Percentiles rank a stretch among this genome's conserved stretches.
phyloP scores from a whole-genome alignment of 1,140 invertebrate genomes.

The Amyelois transitella region DNA sequence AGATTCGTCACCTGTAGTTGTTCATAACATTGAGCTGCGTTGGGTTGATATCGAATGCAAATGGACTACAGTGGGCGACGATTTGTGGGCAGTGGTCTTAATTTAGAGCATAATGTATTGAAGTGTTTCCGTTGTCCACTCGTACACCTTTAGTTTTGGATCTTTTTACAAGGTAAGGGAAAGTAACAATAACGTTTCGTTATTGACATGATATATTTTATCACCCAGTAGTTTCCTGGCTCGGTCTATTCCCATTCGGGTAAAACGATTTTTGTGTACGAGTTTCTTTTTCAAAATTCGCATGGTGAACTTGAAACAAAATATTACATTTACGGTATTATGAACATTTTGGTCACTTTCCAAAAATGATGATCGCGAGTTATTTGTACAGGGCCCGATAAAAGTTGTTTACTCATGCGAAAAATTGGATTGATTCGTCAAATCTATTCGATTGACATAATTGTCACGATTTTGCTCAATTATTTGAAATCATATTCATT shows the following conservation, averaged over 20 bases:
- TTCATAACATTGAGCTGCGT: constrained; percentile 4
- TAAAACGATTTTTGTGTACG: too few species aligned
- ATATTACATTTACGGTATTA: neutral
- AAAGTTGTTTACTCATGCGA: neutral
- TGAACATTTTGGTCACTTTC: neutral
- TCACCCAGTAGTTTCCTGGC: too few species aligned
- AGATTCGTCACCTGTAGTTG: too few species aligned
- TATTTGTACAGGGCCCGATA: neutral
- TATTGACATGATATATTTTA: too few species aligned
- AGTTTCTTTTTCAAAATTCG: neutral
- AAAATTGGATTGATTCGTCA: neutral
- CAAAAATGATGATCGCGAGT: neutral
- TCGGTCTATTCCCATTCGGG: too few species aligned
- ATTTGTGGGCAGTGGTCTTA: constrained; percentile 12
- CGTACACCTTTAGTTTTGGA: neutral
- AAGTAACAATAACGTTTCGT: too few species aligned
- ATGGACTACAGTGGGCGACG: constrained; percentile 13
- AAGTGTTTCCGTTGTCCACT: neutral
- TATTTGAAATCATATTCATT: too few species aligned
- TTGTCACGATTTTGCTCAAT: too few species aligned
- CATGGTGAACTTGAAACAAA: neutral
- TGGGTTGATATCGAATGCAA: constrained; percentile 13
- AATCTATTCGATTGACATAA: too few species aligned
- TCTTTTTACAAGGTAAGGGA: too few species aligned
- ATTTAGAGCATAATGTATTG: constrained; percentile 12